Evolutionary conservation across 1,140 invertebrate genomes (phyloP).

Genomic region (Drosophila triauraria): DNA sequence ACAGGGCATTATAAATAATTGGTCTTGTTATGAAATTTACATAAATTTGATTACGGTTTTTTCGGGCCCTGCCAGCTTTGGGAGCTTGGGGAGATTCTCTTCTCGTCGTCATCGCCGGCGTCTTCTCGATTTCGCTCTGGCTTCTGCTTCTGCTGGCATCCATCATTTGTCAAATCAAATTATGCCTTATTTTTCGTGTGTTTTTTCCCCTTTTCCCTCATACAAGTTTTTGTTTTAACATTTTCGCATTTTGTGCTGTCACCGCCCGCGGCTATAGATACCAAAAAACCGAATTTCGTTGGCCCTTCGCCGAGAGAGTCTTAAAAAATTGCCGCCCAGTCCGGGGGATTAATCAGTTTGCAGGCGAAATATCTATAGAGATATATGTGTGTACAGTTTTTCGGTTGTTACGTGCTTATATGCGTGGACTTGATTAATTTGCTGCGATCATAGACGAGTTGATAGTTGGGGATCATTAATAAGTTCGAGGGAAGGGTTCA

Average conservation of each 20-base stretch:
- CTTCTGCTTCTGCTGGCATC: constrained; percentile 39
- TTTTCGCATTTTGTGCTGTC: constrained; percentile 51
- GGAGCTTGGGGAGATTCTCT: constrained; percentile 26
- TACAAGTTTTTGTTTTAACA: constrained; percentile 12
- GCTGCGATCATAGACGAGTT: constrained; percentile 49
- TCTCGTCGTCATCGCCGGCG: background rate
- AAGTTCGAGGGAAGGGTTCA: constrained; percentile 25
- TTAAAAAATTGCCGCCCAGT: constrained; percentile 32
- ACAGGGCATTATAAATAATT: constrained; percentile 73
- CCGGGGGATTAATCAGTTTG: constrained; percentile 45
- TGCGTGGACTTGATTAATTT: constrained; percentile 65
- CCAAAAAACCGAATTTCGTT: constrained; percentile 10
- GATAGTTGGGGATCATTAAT: constrained; percentile 62
- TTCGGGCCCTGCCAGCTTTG: background rate
- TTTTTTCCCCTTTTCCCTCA: constrained; percentile 15
- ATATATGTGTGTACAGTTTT: constrained; percentile 24
- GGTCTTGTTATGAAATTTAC: constrained; percentile 80
- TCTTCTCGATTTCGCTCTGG: constrained; percentile 11
- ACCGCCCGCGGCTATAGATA: constrained; percentile 47
- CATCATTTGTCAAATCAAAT: constrained; percentile 57
- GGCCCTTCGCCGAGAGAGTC: constrained; percentile 37
- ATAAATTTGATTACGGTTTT: constrained; percentile 65
- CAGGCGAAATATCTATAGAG: constrained; percentile 21
- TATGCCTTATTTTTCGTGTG: constrained; percentile 37
- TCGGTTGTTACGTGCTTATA: constrained; percentile 1